Conservation (phyloP, 2,888 invertebrate species). For the Parelbella ahira region DNA sequence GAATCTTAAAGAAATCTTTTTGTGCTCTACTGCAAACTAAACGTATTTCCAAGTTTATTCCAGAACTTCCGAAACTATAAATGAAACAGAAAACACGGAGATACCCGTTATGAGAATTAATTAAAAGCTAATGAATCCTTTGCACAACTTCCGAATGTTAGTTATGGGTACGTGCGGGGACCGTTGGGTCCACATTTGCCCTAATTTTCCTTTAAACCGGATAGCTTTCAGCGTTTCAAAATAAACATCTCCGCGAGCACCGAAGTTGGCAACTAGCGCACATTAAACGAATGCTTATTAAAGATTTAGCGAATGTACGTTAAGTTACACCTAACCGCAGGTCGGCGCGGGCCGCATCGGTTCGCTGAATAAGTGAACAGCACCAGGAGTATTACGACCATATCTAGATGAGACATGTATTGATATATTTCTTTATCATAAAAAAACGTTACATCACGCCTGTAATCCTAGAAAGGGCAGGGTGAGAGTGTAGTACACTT, state of each 20-base stretch:
- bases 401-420: constrained; percentile 8
- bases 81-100: not conserved
- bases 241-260: constrained; percentile 51
- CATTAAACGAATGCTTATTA: constrained; percentile 76
- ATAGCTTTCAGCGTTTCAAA: constrained; percentile 48
- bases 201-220: constrained; percentile 37
- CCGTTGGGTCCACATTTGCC: constrained; percentile 29
- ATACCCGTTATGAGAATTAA: constrained; percentile 19
- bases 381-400: constrained; percentile 34
- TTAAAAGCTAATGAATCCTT: constrained; percentile 22
- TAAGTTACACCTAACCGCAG: constrained; percentile 76
- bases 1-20: no score
- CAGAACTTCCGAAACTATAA: no score
- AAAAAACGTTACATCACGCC: no score
- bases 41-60: no score
- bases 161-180: constrained; percentile 6
- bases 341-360: constrained; percentile 63
- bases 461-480: no score
- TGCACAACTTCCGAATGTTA: constrained; percentile 13
- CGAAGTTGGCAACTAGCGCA: constrained; percentile 60
- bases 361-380: constrained; percentile 68
- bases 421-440: no score
- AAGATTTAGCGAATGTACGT: constrained; percentile 75
- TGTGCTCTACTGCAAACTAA: no score
- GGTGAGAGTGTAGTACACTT: no score